phyloP scores from a whole-genome alignment of 2,888 invertebrate species.

The Drosophila yooni region DNA sequence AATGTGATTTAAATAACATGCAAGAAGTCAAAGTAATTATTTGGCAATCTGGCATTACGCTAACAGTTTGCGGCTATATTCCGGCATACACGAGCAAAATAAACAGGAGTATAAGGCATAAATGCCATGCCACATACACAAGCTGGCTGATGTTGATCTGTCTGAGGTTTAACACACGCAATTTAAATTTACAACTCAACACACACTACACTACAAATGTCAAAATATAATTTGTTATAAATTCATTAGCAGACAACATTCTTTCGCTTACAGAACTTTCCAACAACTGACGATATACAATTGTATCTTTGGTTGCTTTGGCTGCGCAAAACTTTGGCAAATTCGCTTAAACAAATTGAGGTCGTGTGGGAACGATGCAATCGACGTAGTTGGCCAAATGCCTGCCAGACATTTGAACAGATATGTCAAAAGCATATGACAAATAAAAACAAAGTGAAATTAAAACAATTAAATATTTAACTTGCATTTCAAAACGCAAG shows the following conservation, averaged over 20 bases:
- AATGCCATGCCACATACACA: constrained; percentile 5
- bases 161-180: constrained; percentile 32
- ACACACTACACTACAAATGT: constrained; percentile 41
- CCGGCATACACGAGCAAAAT: constrained; percentile 2
- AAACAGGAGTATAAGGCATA: constrained; percentile 8
- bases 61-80: constrained; percentile 19
- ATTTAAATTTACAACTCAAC: constrained; percentile 23
- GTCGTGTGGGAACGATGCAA: constrained; percentile 24
- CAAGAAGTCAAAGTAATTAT: constrained; percentile 30
- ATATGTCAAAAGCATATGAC: constrained; percentile 3
- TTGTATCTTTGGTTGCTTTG: constrained; percentile 10
- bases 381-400: constrained; percentile 28
- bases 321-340: constrained; percentile 47
- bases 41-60: constrained; percentile 7
- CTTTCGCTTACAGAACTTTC: constrained; percentile 5
- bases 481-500: constrained; percentile 50
- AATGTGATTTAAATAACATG: constrained; percentile 39
- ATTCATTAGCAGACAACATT: constrained; percentile 47
- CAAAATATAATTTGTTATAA: constrained; percentile 53
- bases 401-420: constrained; percentile 6
- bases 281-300: constrained; percentile 7
- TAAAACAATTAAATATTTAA: constrained; percentile 75
- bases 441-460: constrained; percentile 47
- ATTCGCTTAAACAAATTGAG: constrained; percentile 51
- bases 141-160: constrained; percentile 17